Base-by-base conservation (phyloP, 2,113 vertebrate genomes). In the Saimiri boliviensis region DNA sequence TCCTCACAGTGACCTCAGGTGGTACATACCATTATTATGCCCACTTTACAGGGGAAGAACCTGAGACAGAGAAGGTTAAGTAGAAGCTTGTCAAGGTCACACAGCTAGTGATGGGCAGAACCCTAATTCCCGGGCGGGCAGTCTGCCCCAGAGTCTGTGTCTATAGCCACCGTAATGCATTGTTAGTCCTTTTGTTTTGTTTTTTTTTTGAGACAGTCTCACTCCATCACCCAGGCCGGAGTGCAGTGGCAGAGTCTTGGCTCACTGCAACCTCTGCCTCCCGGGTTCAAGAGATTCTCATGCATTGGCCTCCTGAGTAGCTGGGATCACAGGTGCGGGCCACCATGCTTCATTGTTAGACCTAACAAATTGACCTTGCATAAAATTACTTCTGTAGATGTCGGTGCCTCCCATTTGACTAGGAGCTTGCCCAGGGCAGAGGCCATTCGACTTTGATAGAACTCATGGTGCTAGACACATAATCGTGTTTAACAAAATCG, bases 361-460 rank as follows among this genome's bases (percentile, higher is more conserved):
- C 49, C 52, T 30, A 23, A 32, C 81, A 85, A 5, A 25, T 81
- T 88, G 16, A 70, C 70, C 60, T 81, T n/a, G 83, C 10, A 12
- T 70, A 49, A 32, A 77, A 94, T 76, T 71, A 27, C 52, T 71
- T 84, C 56, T 82, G 54, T 84, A 47, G 81, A 11, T 47, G 30
- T 45, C 37, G 60, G 20, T 84, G 71, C 60, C 8, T 85, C 45
- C 19, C 21, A 3, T 70, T 87, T 14, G 52, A 17, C 21, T 14
- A 45, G 58, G 66, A 76, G 27, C 47, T 77, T 60, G 2, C 81
- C 23, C 40, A 91, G 66, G 42, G 42, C 68, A 94, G 77, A 40
- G 20, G 37, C 5, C n/a, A 1, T 93, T 71, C 94, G 40, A 77
- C 40, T 86, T 94, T 71, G 77, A 49, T 81, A 56, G 70, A 91